These are phyloP conservation scores for Peromyscus melanophrys DNA, from an alignment of 2,797 vertebrate genomes.

Conservation along the genomic window DNA sequence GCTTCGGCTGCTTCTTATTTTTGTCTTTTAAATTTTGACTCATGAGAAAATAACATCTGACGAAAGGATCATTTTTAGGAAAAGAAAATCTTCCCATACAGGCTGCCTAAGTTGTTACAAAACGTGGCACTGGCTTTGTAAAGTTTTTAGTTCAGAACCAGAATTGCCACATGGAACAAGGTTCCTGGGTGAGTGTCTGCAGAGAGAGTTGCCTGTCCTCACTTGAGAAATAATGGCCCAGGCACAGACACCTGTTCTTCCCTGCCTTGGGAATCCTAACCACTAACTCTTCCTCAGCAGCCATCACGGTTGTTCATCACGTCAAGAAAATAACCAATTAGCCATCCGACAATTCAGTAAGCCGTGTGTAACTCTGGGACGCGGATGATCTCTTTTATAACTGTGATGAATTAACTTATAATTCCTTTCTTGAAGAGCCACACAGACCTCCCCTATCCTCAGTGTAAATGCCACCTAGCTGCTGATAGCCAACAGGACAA, in stretches of 20 bases:
- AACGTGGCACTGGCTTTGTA: neutral
- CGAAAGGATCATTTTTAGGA: neutral
- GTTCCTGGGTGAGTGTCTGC: neutral
- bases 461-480: constrained; percentile 78
- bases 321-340: constrained; percentile 89
- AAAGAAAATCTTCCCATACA: neutral
- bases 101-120: neutral
- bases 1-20: neutral
- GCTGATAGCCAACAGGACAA: constrained; percentile 63
- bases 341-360: constrained; percentile 86
- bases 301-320: constrained; percentile 81
- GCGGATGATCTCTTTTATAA: constrained; percentile 86
- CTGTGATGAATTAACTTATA: constrained; percentile 85
- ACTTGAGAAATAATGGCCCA: neutral
- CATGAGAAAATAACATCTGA: neutral
- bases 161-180: neutral
- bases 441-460: constrained; percentile 40
- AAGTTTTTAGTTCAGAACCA: neutral
- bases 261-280: constrained; percentile 61
- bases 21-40: constrained; percentile 31
- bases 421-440: constrained; percentile 80
- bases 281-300: constrained; percentile 78
- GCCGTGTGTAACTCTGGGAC: constrained; percentile 87
- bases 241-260: neutral
- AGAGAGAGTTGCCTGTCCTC: neutral